Evolutionary conservation across 1,140 invertebrate species (phyloP).

Genomic region (Microplitis mediator): DNA sequence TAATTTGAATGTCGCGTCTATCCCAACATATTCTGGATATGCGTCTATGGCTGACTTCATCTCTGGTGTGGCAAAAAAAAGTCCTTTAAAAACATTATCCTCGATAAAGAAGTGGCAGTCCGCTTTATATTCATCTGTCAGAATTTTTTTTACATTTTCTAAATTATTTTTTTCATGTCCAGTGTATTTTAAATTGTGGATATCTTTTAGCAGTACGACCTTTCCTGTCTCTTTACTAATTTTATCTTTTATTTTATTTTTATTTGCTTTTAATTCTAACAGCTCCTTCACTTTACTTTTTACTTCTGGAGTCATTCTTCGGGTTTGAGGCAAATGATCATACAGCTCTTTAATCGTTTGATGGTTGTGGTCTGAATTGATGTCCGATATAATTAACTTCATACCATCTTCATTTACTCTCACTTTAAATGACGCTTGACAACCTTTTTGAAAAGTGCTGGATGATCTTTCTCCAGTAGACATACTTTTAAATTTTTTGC

Average conservation of each 20-base stretch:
- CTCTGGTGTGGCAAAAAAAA: background rate
- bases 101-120: background rate
- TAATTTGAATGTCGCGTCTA: background rate
- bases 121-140: too few relatives aligned
- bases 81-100: background rate
- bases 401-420: background rate
- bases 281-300: constrained; percentile 3
- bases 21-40: background rate
- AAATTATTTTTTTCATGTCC: too few relatives aligned
- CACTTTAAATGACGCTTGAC: constrained; percentile 1
- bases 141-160: too few relatives aligned
- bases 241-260: constrained; percentile 5
- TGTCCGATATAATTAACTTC: background rate
- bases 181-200: constrained; percentile 10
- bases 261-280: constrained; percentile 7
- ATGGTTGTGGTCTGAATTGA: constrained; percentile 19
- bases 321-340: constrained; percentile 11
- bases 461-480: constrained; percentile 1
- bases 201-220: constrained; percentile 13
- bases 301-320: background rate
- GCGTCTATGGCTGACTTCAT: background rate
- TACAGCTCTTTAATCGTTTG: background rate
- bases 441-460: constrained; percentile 15
- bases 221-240: constrained; percentile 2
- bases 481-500: constrained; percentile 16